These are phyloP conservation scores for Phalanger gymnotis DNA, from an alignment of 2,797 vertebrate species.

Conservation along the genomic window DNA sequence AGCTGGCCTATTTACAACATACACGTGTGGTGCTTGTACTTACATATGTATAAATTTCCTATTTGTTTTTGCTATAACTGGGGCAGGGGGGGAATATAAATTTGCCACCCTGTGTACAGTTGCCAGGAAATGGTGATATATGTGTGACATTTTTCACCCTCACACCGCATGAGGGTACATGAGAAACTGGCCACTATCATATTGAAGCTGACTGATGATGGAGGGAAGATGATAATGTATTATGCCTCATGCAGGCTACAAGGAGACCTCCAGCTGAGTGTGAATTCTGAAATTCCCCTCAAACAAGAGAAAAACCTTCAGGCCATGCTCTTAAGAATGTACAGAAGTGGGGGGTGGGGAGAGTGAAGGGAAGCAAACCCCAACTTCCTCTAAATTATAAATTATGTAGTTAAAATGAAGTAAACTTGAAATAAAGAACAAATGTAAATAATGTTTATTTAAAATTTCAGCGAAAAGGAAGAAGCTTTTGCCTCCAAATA, in stretches of 20 bases:
- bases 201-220: conserved; percentile 41
- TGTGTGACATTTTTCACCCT: conserved; percentile 16
- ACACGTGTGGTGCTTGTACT: conserved; percentile 20
- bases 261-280: conserved; percentile 46
- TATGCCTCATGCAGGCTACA: conserved; percentile 11
- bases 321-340: conserved; percentile 5
- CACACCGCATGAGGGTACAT: conserved; percentile 52
- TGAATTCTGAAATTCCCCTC: conserved; percentile 31
- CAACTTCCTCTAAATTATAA: conserved; percentile 10
- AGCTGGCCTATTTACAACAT: conserved; percentile 33
- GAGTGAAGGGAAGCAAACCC: background rate
- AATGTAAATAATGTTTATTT: conserved; percentile 39
- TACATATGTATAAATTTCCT: conserved; percentile 57
- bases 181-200: conserved; percentile 46
- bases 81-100: background rate
- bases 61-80: conserved; percentile 23
- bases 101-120: conserved; percentile 7
- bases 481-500: background rate
- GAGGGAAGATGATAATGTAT: conserved; percentile 41
- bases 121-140: conserved; percentile 18
- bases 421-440: conserved; percentile 41
- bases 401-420: conserved; percentile 21
- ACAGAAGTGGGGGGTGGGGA: background rate
- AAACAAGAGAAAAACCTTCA: conserved; percentile 47
- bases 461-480: conserved; percentile 32